Percentiles rank a stretch among this genome's conserved stretches.
Evolutionary conservation across 1,140 invertebrate genomes (phyloP).

Genomic region (Drosophila takahashii): DNA sequence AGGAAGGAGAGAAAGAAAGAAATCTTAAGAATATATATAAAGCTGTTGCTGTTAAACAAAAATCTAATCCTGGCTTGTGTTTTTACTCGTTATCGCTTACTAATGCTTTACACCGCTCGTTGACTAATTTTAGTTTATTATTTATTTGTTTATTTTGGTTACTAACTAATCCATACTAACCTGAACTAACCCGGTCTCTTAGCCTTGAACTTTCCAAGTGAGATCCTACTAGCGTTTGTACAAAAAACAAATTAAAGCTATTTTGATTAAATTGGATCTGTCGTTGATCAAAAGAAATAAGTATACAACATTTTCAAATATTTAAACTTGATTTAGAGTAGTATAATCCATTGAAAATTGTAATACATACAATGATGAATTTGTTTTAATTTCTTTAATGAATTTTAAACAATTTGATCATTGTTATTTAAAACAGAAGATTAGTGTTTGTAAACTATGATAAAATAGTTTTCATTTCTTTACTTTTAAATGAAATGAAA

Average conservation of each 20-base stretch:
- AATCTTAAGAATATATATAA: constrained; percentile 66
- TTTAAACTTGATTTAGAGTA: neutral
- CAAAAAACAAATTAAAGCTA: constrained; percentile 1
- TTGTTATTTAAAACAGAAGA: neutral
- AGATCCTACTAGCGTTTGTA: constrained; percentile 20
- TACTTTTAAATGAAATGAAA: constrained; percentile 4
- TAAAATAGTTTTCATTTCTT: constrained; percentile 17
- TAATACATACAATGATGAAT: neutral
- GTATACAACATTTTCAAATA: neutral
- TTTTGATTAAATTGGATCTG: neutral
- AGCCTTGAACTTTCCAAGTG: neutral
- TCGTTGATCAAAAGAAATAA: constrained; percentile 4
- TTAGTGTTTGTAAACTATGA: neutral
- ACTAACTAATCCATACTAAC: constrained; percentile 20
- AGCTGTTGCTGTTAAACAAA: constrained; percentile 79
- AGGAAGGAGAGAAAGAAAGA: constrained; percentile 26
- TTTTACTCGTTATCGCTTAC: constrained; percentile 70
- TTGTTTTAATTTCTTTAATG: neutral
- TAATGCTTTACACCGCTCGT: constrained; percentile 63
- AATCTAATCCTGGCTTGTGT: constrained; percentile 71
- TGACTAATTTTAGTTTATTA: constrained; percentile 57
- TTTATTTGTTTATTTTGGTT: constrained; percentile 14
- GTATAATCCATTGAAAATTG: neutral
- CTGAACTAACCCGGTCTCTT: neutral
- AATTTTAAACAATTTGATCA: neutral